A percentile compares a stretch with the other conserved stretches of the same genome.
Conservation (phyloP, 2,113 vertebrate genomes). For the Natator depressus region DNA sequence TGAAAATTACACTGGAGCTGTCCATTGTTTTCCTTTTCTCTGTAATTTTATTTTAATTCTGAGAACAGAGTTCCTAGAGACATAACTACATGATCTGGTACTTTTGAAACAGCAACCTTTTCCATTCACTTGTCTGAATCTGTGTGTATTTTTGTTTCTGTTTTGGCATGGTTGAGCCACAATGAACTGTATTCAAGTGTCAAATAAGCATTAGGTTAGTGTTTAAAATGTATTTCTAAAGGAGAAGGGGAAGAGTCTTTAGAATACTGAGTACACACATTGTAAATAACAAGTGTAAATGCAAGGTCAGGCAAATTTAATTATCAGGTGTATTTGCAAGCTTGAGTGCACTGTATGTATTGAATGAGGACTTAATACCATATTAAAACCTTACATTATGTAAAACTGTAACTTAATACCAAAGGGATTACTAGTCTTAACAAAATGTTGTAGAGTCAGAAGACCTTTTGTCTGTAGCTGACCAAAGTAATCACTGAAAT, state of each 20-base stretch:
- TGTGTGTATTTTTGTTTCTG: slow-evolving; percentile 48
- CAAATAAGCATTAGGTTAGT: slow-evolving; percentile 68
- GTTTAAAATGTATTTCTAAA: slow-evolving; percentile 71
- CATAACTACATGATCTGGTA: background rate
- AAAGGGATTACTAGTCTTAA: slow-evolving; percentile 20
- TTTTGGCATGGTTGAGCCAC: slow-evolving; percentile 17
- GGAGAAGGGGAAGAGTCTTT: slow-evolving; percentile 47
- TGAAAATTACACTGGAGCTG: slow-evolving; percentile 30
- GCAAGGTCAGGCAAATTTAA: slow-evolving; percentile 59
- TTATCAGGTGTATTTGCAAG: slow-evolving; percentile 67
- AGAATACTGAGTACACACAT: slow-evolving; percentile 55
- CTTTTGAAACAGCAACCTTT: slow-evolving; percentile 49
- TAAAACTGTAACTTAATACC: slow-evolving; percentile 55
- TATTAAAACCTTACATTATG: slow-evolving; percentile 64
- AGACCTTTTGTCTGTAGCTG: slow-evolving; percentile 25
- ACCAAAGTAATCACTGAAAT: background rate
- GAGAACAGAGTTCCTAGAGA: slow-evolving; percentile 21
- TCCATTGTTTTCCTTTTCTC: slow-evolving; percentile 13
- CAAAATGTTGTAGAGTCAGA: slow-evolving; percentile 16
- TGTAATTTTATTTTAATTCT: slow-evolving; percentile 54
- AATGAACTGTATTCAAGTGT: slow-evolving; percentile 58
- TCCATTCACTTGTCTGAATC: slow-evolving; percentile 64
- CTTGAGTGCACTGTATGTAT: slow-evolving; percentile 65
- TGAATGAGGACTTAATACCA: slow-evolving; percentile 61
- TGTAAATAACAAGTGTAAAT: slow-evolving; percentile 74